These are phyloP conservation scores for Psilopogon haemacephalus DNA, from an alignment of 2,113 vertebrate species.

Conservation along the genomic window DNA sequence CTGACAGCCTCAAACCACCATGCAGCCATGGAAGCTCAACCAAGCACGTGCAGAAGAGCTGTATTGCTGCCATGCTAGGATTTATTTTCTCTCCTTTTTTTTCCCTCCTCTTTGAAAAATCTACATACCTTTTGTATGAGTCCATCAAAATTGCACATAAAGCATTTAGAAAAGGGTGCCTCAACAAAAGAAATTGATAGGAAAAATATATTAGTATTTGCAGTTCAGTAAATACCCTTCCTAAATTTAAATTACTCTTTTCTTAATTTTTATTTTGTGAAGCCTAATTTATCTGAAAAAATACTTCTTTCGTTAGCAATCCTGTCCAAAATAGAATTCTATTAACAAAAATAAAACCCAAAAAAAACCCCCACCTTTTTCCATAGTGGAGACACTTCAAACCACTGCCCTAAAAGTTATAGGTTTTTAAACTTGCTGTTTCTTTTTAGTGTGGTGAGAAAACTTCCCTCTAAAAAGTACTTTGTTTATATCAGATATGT, in stretches of 20 bases:
- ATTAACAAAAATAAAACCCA: background rate
- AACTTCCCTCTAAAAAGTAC: background rate
- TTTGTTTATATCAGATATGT: background rate
- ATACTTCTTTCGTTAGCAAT: background rate
- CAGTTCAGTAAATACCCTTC: background rate
- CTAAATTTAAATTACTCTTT: background rate
- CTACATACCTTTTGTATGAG: background rate
- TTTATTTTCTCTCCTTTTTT: background rate
- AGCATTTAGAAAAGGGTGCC: fast-evolving
- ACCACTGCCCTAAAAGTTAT: background rate
- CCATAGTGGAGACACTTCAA: background rate
- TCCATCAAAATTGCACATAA: background rate
- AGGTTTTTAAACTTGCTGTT: background rate
- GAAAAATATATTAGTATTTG: background rate
- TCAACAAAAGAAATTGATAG: background rate
- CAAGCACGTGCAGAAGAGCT: background rate
- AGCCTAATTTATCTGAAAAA: background rate
- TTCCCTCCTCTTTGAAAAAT: background rate
- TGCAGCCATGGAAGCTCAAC: background rate
- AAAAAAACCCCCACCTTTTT: background rate
- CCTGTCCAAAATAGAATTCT: background rate
- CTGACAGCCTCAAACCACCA: background rate
- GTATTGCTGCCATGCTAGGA: fast-evolving
- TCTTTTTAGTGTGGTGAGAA: background rate
- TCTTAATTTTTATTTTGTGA: background rate